These are phyloP conservation scores for Microcaecilia unicolor DNA, from an alignment of 2,797 vertebrate genomes.

Conservation along the genomic window DNA sequence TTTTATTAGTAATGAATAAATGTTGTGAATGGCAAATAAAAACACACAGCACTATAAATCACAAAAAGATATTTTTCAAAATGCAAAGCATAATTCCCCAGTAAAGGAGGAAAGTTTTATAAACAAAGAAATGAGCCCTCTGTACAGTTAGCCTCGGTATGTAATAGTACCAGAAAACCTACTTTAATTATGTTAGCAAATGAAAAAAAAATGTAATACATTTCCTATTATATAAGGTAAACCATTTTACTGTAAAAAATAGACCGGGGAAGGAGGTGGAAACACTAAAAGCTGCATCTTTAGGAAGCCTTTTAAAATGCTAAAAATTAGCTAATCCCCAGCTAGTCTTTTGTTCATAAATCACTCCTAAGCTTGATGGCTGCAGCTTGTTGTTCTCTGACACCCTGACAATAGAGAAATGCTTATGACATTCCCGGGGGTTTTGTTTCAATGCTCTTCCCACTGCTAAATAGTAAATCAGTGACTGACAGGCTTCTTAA, in stretches of 20 bases:
- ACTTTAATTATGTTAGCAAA: slow-evolving; percentile 27
- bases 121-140: slow-evolving; percentile 28
- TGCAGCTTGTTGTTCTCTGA: slow-evolving; percentile 32
- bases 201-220: slow-evolving; percentile 24
- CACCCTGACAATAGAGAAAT: slow-evolving; percentile 46
- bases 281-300: slow-evolving; percentile 33
- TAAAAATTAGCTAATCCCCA: slow-evolving; percentile 38
- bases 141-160: slow-evolving; percentile 27
- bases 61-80: too few relatives aligned
- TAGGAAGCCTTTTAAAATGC: slow-evolving; percentile 37
- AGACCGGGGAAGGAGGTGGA: slow-evolving; percentile 31
- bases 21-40: too few relatives aligned
- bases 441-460: slow-evolving; percentile 39
- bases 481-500: slow-evolving; percentile 42
- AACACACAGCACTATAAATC: too few relatives aligned
- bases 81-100: too few relatives aligned
- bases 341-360: slow-evolving; percentile 40
- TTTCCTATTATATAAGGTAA: slow-evolving; percentile 22
- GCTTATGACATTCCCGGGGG: slow-evolving; percentile 24
- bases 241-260: slow-evolving; percentile 28
- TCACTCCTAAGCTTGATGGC: slow-evolving; percentile 40
- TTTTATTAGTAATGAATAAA: too few relatives aligned
- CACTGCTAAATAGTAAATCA: slow-evolving; percentile 47
- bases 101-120: slow-evolving; percentile 31
- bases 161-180: slow-evolving; percentile 16